Conservation (phyloP, 2,888 invertebrate genomes). For the Drosophila neotestacea region DNA sequence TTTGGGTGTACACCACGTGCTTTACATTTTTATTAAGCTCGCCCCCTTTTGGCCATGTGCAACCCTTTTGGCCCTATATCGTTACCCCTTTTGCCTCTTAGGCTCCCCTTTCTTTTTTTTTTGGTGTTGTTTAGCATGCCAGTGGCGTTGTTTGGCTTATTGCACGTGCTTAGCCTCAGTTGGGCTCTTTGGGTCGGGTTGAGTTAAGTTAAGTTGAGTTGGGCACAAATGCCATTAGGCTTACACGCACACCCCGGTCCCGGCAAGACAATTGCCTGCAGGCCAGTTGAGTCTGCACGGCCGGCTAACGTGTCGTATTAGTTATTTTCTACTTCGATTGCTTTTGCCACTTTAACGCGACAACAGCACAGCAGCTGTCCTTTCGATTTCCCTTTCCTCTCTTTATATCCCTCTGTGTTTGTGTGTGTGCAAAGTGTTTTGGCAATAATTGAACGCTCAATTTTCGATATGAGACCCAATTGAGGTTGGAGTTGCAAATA, state of each 20-base stretch:
- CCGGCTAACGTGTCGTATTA: conserved; percentile 80
- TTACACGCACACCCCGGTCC: conserved; percentile 37
- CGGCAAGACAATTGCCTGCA: conserved; percentile 70
- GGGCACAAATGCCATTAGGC: conserved; percentile 74
- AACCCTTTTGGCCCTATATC: conserved; percentile 71
- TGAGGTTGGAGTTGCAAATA: conserved; percentile 28
- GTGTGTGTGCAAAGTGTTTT: conserved; percentile 66
- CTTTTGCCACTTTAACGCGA: conserved; percentile 82
- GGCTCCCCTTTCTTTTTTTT: neutral
- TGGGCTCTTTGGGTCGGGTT: conserved; percentile 19
- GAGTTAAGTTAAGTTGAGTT: conserved; percentile 31
- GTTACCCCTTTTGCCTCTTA: conserved; percentile 28
- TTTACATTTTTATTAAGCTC: conserved; percentile 83
- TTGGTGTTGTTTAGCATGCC: conserved; percentile 76
- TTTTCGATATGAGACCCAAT: conserved; percentile 70
- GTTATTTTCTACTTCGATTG: conserved; percentile 81
- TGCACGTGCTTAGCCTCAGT: conserved; percentile 72
- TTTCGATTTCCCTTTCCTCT: neutral
- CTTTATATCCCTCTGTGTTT: neutral
- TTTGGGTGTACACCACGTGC: conserved; percentile 71
- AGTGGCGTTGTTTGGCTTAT: conserved; percentile 80
- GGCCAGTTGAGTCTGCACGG: conserved; percentile 62
- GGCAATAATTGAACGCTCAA: conserved; percentile 77
- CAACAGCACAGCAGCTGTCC: conserved; percentile 57
- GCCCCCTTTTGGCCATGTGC: conserved; percentile 26